A percentile compares a stretch with the other conserved stretches of the same genome.
Conservation (phyloP, 2,888 invertebrate genomes). For the Lypha dubia region DNA sequence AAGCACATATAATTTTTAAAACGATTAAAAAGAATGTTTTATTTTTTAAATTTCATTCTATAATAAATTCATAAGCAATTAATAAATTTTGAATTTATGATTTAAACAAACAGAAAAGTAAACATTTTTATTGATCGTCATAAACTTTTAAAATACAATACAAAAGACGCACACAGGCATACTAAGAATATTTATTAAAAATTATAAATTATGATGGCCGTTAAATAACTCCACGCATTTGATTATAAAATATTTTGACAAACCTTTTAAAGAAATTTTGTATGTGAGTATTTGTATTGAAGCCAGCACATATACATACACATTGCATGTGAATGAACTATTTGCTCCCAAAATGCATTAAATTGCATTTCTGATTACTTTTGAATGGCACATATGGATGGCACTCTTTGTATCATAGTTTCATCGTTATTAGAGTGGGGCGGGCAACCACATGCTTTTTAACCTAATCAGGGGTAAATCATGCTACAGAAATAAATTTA, state of each 20-base stretch:
- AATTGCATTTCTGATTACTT: slow-evolving; percentile 36
- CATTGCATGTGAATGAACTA: neutral
- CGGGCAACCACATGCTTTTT: too few species aligned
- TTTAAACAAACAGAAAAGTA: slow-evolving; percentile 55
- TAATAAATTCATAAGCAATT: slow-evolving; percentile 71
- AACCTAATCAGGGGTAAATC: too few species aligned
- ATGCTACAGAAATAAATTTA: too few species aligned
- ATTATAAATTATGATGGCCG: slow-evolving; percentile 63
- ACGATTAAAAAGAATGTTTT: slow-evolving; percentile 20
- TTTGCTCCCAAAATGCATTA: slow-evolving; percentile 22
- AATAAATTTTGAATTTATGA: slow-evolving; percentile 70
- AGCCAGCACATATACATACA: slow-evolving; percentile 7
- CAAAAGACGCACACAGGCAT: slow-evolving; percentile 13
- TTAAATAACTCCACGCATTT: slow-evolving; percentile 69
- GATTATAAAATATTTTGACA: slow-evolving; percentile 68
- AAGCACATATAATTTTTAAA: slow-evolving; percentile 1
- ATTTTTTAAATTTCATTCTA: slow-evolving; percentile 42
- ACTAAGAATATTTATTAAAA: slow-evolving; percentile 23
- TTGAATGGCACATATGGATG: slow-evolving; percentile 53
- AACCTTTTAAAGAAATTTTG: slow-evolving; percentile 51
- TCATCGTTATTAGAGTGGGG: slow-evolving; percentile 28
- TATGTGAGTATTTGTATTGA: neutral
- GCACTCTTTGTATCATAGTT: slow-evolving; percentile 6
- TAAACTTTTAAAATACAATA: slow-evolving; percentile 38
- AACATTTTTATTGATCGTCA: slow-evolving; percentile 65